These are phyloP conservation scores for Calyptommatus sinebrachiatus DNA, from an alignment of 2,113 vertebrate genomes.

Conservation along the genomic window DNA sequence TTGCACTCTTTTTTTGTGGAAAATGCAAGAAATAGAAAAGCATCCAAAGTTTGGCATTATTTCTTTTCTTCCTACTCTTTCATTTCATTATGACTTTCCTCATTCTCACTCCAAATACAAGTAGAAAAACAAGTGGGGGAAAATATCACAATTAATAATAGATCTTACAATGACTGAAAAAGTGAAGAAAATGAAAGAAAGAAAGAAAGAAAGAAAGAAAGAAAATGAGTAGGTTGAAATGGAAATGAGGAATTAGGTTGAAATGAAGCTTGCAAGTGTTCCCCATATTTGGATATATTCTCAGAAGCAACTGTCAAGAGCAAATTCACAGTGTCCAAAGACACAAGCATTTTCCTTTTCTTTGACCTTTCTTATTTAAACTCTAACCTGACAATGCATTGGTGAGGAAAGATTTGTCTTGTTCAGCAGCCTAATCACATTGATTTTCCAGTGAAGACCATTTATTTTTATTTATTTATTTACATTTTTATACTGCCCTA, in stretches of 20 bases:
- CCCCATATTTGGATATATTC: too few relatives aligned
- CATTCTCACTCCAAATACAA: too few relatives aligned
- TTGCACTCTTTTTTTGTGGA: background rate
- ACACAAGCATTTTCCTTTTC: too few relatives aligned
- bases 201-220: background rate
- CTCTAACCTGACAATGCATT: too few relatives aligned
- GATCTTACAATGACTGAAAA: conserved; percentile 10
- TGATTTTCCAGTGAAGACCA: too few relatives aligned
- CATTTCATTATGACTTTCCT: accelerated
- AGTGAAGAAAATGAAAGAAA: background rate
- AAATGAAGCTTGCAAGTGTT: background rate
- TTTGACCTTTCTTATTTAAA: too few relatives aligned
- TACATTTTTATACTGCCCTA: too few relatives aligned
- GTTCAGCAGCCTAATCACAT: too few relatives aligned
- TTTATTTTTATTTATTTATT: too few relatives aligned
- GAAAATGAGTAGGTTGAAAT: background rate
- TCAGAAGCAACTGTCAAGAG: background rate
- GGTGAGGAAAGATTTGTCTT: too few relatives aligned
- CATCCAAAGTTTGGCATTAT: background rate
- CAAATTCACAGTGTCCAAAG: background rate
- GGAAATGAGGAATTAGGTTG: background rate
- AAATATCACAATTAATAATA: conserved; percentile 22
- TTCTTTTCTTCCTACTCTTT: background rate
- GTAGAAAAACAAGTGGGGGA: background rate
- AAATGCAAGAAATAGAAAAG: conserved; percentile 2